phyloP scores from a whole-genome alignment of 2,797 vertebrate species.

The Lithobates pipiens region DNA sequence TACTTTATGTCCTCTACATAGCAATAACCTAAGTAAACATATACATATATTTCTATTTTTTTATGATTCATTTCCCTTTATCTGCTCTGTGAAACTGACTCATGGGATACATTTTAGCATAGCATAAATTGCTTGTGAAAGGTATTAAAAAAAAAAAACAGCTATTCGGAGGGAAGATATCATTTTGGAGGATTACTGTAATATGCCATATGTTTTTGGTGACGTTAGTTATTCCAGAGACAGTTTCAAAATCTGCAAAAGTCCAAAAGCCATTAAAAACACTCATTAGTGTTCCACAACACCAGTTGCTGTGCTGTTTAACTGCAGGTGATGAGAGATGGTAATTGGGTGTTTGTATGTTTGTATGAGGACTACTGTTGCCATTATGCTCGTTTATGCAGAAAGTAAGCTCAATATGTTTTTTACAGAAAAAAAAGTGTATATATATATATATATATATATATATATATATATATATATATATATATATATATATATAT shows the following conservation, averaged over 20 bases:
- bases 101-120: slow-evolving; percentile 35
- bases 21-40: slow-evolving; percentile 32
- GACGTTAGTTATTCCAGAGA: slow-evolving; percentile 25
- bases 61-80: slow-evolving; percentile 36
- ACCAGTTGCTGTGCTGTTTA: slow-evolving; percentile 18
- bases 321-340: slow-evolving; percentile 33
- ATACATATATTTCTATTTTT: slow-evolving; percentile 1
- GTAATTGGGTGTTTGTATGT: slow-evolving; percentile 16
- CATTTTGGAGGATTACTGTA: slow-evolving; percentile 27
- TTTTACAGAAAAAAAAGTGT: too few relatives aligned
- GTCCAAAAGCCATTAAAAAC: slow-evolving; percentile 37
- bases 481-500: too few relatives aligned
- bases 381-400: neutral
- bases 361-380: slow-evolving; percentile 5
- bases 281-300: slow-evolving; percentile 37
- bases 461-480: too few relatives aligned
- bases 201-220: slow-evolving; percentile 45
- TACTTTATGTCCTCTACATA: neutral
- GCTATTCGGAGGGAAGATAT: slow-evolving; percentile 10
- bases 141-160: slow-evolving; percentile 6
- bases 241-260: slow-evolving; percentile 28
- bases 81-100: slow-evolving; percentile 18
- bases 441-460: too few relatives aligned
- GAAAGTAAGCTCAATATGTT: neutral
- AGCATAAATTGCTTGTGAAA: slow-evolving; percentile 8